A percentile compares a stretch with the other conserved stretches of the same genome.
Conservation (phyloP, 2,797 vertebrate genomes). For the Aldrovandia affinis region DNA sequence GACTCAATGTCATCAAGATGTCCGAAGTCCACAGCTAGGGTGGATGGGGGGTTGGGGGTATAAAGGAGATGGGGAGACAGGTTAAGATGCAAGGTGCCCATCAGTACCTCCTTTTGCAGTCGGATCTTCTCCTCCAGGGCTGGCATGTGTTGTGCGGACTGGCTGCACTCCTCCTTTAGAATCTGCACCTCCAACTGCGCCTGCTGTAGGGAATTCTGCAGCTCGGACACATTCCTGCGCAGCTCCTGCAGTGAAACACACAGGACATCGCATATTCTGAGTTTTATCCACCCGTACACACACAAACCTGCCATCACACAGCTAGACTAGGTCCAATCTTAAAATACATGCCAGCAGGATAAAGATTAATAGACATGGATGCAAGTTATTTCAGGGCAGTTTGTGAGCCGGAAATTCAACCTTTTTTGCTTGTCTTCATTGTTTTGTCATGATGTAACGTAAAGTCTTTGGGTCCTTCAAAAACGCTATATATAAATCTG, state of each 20-base stretch:
- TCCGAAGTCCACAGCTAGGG: too few relatives aligned
- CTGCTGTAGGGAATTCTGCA: slow-evolving; percentile 65
- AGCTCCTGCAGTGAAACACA: slow-evolving; percentile 62
- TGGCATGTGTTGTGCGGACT: slow-evolving; percentile 43
- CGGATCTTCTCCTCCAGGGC: slow-evolving; percentile 71
- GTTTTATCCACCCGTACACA: neutral
- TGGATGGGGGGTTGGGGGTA: too few relatives aligned
- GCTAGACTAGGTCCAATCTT: neutral
- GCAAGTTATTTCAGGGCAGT: neutral
- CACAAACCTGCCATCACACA: neutral
- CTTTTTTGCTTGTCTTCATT: too few relatives aligned
- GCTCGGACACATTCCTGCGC: slow-evolving; percentile 61
- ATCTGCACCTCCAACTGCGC: slow-evolving; percentile 63
- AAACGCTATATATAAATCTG: too few relatives aligned
- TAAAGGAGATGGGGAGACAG: too few relatives aligned
- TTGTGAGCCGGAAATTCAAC: neutral
- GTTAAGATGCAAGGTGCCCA: neutral
- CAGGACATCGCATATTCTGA: neutral
- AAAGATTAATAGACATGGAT: neutral
- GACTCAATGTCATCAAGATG: neutral
- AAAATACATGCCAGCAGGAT: neutral
- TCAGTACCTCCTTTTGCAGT: slow-evolving; percentile 67
- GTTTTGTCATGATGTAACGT: too few relatives aligned
- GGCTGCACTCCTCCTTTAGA: slow-evolving; percentile 61
- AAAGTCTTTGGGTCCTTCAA: too few relatives aligned